phyloP scores from a whole-genome alignment of 1,140 invertebrate genomes.

The Araneus ventricosus region DNA sequence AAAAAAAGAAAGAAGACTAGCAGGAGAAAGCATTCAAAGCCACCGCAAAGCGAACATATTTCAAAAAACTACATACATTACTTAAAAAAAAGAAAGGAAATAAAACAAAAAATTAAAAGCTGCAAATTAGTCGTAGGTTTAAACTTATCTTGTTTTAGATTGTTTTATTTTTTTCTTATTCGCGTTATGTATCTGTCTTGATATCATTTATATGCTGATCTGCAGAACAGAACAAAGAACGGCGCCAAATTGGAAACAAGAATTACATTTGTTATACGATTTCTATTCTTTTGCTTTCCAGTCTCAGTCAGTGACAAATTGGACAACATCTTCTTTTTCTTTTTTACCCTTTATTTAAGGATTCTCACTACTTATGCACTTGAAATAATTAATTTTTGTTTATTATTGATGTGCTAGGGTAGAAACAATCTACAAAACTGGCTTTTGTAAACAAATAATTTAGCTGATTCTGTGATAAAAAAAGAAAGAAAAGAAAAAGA shows the following conservation, averaged over 20 bases:
- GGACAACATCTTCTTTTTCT: neutral
- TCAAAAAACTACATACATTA: neutral
- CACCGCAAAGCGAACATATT: neutral
- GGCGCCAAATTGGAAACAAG: constrained; percentile 9
- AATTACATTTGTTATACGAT: constrained; percentile 32
- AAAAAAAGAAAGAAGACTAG: neutral
- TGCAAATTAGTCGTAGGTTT: neutral
- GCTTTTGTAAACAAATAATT: neutral
- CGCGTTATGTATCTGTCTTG: neutral
- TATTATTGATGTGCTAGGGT: neutral
- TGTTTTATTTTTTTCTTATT: neutral
- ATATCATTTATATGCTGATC: constrained; percentile 57
- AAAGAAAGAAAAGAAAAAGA: neutral
- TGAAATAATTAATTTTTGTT: neutral
- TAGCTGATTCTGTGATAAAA: neutral
- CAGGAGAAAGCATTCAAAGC: neutral
- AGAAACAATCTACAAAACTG: neutral
- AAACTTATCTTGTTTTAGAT: neutral
- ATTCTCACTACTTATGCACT: neutral
- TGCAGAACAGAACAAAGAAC: neutral
- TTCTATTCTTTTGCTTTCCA: neutral
- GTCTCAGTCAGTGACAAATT: constrained; percentile 1
- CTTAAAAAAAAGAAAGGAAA: neutral
- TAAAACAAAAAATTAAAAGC: neutral
- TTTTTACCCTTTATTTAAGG: neutral